A percentile compares a stretch with the other conserved stretches of the same genome.
Evolutionary conservation across 2,113 vertebrate genomes (phyloP).

Genomic region (Notothenia rossii): DNA sequence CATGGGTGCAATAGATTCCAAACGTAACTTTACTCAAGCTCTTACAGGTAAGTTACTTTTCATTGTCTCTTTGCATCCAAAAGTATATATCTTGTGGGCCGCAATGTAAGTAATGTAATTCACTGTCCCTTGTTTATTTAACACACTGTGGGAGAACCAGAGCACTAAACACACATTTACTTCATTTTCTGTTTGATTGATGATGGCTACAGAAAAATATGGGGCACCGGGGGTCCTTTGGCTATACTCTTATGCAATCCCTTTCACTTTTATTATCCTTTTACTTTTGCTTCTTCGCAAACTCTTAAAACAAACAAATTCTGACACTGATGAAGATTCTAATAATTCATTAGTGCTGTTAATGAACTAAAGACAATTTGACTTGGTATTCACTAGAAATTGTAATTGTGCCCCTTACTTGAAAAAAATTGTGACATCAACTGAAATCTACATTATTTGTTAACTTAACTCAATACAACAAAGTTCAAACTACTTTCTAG

Average conservation of each 20-base stretch:
- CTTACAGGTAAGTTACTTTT: neutral
- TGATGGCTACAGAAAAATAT: constrained; percentile 51
- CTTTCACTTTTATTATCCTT: constrained; percentile 18
- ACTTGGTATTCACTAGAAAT: neutral
- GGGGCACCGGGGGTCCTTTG: constrained; percentile 48
- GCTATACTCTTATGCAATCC: constrained; percentile 42
- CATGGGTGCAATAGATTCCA: neutral
- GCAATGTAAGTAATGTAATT: constrained; percentile 28
- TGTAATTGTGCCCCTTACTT: too few species aligned
- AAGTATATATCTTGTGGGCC: constrained; percentile 26
- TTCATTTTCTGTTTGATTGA: constrained; percentile 61
- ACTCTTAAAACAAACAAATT: constrained; percentile 44
- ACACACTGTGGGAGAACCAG: constrained; percentile 30
- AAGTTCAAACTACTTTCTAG: too few species aligned
- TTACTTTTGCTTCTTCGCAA: constrained; percentile 25
- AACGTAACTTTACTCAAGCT: constrained; percentile 1
- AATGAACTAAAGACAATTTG: constrained; percentile 32
- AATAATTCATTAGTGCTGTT: constrained; percentile 30
- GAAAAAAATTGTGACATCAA: too few species aligned
- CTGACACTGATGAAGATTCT: constrained; percentile 13
- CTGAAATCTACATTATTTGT: too few species aligned
- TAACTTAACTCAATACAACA: too few species aligned
- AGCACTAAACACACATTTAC: constrained; percentile 49
- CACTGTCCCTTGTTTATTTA: constrained; percentile 40
- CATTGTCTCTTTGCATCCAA: neutral